A percentile compares a stretch with the other conserved stretches of the same genome.
Conservation (phyloP, 2,113 vertebrate genomes). For the Varanus salvator region DNA sequence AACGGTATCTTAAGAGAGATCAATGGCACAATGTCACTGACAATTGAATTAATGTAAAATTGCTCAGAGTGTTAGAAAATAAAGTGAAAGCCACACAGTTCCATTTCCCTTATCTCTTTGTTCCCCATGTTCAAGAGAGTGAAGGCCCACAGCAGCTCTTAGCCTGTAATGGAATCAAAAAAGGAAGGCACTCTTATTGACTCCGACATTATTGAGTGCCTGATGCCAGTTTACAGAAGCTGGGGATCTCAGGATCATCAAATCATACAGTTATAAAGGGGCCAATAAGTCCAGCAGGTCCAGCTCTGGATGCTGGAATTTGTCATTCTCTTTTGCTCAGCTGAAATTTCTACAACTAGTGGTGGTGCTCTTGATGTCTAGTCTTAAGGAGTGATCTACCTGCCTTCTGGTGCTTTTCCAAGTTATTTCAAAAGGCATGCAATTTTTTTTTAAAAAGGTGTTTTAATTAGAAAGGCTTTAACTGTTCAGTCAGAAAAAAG, state of each 20-base stretch:
- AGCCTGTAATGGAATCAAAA: slow-evolving; percentile 60
- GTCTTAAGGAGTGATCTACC: slow-evolving; percentile 12
- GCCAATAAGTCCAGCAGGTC: too few relatives aligned
- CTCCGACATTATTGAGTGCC: slow-evolving; percentile 57
- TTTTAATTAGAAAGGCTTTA: not conserved
- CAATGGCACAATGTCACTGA: slow-evolving; percentile 59
- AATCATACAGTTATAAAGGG: too few relatives aligned
- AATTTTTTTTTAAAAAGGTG: not conserved
- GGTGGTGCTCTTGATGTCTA: not conserved
- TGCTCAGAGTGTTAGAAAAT: slow-evolving; percentile 52
- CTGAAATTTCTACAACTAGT: slow-evolving; percentile 39
- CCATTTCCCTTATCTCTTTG: slow-evolving; percentile 68
- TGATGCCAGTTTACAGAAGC: slow-evolving; percentile 50
- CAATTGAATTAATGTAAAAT: slow-evolving; percentile 57
- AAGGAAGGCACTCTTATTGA: slow-evolving; percentile 60
- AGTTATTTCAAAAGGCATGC: not conserved
- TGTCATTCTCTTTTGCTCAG: slow-evolving; percentile 57
- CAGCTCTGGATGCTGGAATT: too few relatives aligned
- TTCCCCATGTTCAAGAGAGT: slow-evolving; percentile 58
- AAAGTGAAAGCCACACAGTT: slow-evolving; percentile 57
- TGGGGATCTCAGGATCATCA: not conserved
- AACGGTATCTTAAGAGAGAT: slow-evolving; percentile 68
- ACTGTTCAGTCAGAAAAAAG: slow-evolving; percentile 4
- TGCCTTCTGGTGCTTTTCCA: not conserved
- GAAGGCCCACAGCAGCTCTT: slow-evolving; percentile 66